These are phyloP conservation scores for Octomys mimax DNA, from an alignment of 2,797 vertebrate genomes.

Conservation along the genomic window DNA sequence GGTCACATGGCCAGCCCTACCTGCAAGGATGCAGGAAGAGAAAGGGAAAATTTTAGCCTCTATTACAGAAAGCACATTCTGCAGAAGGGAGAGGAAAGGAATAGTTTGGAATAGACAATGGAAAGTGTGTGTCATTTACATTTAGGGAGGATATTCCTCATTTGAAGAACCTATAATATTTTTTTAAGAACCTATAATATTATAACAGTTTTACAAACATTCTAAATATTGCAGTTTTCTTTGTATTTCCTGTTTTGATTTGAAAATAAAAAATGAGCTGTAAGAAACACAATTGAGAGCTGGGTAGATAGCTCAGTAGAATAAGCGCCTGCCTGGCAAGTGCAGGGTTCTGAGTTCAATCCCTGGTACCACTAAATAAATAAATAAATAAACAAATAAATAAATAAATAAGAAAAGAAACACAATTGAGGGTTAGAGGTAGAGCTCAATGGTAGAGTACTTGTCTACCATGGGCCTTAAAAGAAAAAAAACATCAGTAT, in stretches of 20 bases:
- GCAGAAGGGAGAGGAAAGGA: constrained; percentile 2
- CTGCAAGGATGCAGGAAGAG: not conserved
- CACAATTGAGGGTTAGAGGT: not conserved
- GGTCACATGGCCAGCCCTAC: not conserved
- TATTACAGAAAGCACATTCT: not conserved
- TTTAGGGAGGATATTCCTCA: constrained; percentile 38
- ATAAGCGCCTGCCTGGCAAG: too few relatives aligned
- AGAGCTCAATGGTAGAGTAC: not conserved
- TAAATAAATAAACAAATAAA: too few relatives aligned
- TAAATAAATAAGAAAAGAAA: too few relatives aligned
- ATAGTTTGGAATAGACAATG: not conserved
- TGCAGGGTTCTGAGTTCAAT: too few relatives aligned
- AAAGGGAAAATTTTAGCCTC: not conserved
- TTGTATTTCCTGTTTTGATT: constrained; percentile 33
- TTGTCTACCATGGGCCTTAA: not conserved
- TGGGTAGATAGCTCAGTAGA: too few relatives aligned
- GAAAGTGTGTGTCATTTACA: not conserved
- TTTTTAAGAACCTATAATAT: not conserved
- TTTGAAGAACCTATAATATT: too few relatives aligned
- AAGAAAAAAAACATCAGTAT: not conserved
- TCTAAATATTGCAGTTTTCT: constrained; percentile 5
- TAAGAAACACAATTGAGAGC: not conserved
- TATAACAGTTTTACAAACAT: not conserved
- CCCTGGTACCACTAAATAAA: too few relatives aligned
- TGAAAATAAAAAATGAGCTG: constrained; percentile 1